These are phyloP conservation scores for Orthonevra nobilis DNA, from an alignment of 2,888 invertebrate species.

Conservation along the genomic window DNA sequence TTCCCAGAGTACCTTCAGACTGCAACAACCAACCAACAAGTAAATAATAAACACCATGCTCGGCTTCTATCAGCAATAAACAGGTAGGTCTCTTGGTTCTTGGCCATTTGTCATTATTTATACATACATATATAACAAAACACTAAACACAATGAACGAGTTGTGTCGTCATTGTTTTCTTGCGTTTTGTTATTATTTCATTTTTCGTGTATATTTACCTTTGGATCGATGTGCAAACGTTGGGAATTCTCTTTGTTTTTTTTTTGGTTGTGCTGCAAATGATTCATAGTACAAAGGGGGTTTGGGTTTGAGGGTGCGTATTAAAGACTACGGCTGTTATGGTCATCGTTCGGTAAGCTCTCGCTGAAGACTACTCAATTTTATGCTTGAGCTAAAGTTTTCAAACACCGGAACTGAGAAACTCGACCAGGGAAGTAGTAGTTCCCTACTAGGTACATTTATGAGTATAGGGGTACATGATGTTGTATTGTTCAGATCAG, in stretches of 20 bases:
- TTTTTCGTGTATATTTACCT: conserved; percentile 61
- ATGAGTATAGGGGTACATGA: too few species aligned
- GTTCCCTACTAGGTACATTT: too few species aligned
- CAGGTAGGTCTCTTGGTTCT: conserved; percentile 64
- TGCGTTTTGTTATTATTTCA: conserved; percentile 27
- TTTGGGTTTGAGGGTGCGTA: too few species aligned
- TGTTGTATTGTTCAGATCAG: too few species aligned
- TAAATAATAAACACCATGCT: conserved; percentile 54
- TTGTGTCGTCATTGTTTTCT: conserved; percentile 35
- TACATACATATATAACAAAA: too few species aligned
- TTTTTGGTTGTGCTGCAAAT: neutral
- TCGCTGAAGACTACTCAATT: neutral
- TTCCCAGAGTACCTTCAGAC: too few species aligned
- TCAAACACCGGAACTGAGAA: too few species aligned
- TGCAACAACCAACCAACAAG: conserved; percentile 36
- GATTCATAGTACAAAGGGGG: conserved; percentile 21
- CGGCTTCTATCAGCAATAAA: conserved; percentile 67
- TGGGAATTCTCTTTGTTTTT: conserved; percentile 32
- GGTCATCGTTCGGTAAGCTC: neutral
- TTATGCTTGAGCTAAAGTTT: too few species aligned
- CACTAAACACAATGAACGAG: too few species aligned
- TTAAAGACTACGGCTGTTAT: too few species aligned
- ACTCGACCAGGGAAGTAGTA: too few species aligned
- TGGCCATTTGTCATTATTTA: conserved; percentile 58
- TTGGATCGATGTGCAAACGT: conserved; percentile 68